Evolutionary conservation across 2,113 vertebrate genomes (phyloP).

Genomic region (Leptobrachium ailaonicum): DNA sequence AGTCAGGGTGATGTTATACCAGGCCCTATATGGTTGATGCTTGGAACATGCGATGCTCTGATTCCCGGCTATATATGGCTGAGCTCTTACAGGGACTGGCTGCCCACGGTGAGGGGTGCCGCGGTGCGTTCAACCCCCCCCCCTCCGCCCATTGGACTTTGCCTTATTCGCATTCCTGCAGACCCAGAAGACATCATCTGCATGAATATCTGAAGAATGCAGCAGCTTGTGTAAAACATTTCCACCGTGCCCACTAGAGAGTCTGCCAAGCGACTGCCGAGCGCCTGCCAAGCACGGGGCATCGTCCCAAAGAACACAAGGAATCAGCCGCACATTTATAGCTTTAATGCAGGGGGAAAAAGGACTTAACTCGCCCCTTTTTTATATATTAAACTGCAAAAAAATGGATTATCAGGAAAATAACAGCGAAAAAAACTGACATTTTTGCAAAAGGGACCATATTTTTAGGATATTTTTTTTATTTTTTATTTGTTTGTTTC

Average conservation of each 20-base stretch:
- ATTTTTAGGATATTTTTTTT: not conserved
- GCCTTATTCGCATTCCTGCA: slow-evolving; percentile 10
- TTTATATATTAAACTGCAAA: not conserved
- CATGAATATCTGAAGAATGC: slow-evolving; percentile 47
- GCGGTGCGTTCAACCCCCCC: too few species aligned
- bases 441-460: not conserved
- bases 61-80: too few species aligned
- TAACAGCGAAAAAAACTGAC: not conserved
- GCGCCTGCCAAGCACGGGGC: not conserved
- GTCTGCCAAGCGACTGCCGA: too few species aligned
- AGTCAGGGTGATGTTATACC: too few species aligned
- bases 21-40: too few species aligned
- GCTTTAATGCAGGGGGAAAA: not conserved
- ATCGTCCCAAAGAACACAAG: not conserved
- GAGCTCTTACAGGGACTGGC: too few species aligned
- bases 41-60: too few species aligned
- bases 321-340: not conserved
- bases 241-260: not conserved
- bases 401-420: not conserved
- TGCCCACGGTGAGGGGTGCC: too few species aligned
- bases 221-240: not conserved
- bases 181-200: not conserved
- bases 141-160: too few species aligned
- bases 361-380: not conserved
- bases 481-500: too few species aligned